Percentiles rank a stretch among this genome's conserved stretches.
phyloP scores from a whole-genome alignment of 2,888 invertebrate genomes.

The Mimas tiliae region DNA sequence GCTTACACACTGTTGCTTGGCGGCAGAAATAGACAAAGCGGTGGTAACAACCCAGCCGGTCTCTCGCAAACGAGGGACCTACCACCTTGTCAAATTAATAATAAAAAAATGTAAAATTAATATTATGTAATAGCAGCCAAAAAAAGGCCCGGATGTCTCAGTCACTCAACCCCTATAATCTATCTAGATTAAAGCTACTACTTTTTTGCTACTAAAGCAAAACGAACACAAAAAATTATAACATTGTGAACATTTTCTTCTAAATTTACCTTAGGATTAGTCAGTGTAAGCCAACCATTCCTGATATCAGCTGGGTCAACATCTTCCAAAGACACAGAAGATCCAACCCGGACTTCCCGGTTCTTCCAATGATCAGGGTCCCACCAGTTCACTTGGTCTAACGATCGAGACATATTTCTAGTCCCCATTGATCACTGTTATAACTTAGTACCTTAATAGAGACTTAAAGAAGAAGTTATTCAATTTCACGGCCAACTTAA shows the following conservation, averaged over 20 bases:
- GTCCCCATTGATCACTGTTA: conserved; percentile 55
- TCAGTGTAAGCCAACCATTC: conserved; percentile 74
- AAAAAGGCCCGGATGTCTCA: no score
- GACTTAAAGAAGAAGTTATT: neutral
- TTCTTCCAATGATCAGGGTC: conserved; percentile 66
- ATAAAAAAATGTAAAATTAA: no score
- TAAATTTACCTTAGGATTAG: conserved; percentile 58
- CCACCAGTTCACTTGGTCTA: conserved; percentile 75
- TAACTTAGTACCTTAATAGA: neutral
- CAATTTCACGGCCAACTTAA: neutral
- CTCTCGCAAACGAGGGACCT: no score
- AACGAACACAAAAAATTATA: neutral
- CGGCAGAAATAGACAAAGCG: no score
- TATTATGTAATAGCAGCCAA: no score
- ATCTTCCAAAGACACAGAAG: conserved; percentile 64
- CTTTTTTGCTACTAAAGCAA: no score
- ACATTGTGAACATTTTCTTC: neutral
- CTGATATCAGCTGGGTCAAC: conserved; percentile 67
- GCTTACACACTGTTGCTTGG: no score
- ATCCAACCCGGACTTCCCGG: conserved; percentile 52
- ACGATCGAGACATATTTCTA: conserved; percentile 59
- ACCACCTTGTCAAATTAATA: no score
- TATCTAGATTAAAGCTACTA: no score
- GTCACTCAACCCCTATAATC: neutral
- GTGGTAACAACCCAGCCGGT: no score